Evolutionary conservation across 2,888 invertebrate genomes (phyloP).

Genomic region (Xanthorhoe designata): DNA sequence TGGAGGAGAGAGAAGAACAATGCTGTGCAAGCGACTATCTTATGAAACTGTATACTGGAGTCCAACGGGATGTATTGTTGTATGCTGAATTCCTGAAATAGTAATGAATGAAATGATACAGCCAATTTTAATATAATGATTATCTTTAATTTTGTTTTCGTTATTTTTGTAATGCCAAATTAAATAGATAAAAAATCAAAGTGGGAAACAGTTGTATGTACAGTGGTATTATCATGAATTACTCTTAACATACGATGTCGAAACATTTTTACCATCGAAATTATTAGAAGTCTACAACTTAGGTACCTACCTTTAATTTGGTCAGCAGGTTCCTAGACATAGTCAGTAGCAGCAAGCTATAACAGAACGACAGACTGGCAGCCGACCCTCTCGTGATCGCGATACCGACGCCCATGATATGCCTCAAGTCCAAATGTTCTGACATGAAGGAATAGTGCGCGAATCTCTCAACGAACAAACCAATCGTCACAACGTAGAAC

Average conservation of each 20-base stretch:
- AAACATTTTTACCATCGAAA: too few relatives aligned
- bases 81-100: conserved; percentile 91
- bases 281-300: background rate
- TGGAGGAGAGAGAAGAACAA: conserved; percentile 96
- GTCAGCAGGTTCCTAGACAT: conserved; percentile 97
- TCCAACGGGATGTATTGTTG: conserved; percentile 97
- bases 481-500: conserved; percentile 97
- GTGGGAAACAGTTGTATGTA: too few relatives aligned
- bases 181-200: too few relatives aligned
- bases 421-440: conserved; percentile 96
- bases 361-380: conserved; percentile 97
- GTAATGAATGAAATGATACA: background rate
- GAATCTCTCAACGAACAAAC: conserved; percentile 97
- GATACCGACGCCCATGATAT: conserved; percentile 99
- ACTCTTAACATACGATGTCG: too few relatives aligned
- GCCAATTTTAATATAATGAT: too few relatives aligned
- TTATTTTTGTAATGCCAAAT: too few relatives aligned
- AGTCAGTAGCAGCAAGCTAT: conserved; percentile 94
- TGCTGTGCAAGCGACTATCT: conserved; percentile 97
- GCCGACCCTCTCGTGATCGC: conserved; percentile 98
- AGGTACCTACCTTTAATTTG: conserved; percentile 89
- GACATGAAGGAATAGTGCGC: conserved; percentile 98
- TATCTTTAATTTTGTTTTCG: too few relatives aligned
- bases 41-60: conserved; percentile 98
- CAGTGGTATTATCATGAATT: too few relatives aligned